Percentiles rank a stretch among this genome's conserved stretches.
phyloP scores from a whole-genome alignment of 2,888 invertebrate genomes.

The Hirudinaria manillensis region DNA sequence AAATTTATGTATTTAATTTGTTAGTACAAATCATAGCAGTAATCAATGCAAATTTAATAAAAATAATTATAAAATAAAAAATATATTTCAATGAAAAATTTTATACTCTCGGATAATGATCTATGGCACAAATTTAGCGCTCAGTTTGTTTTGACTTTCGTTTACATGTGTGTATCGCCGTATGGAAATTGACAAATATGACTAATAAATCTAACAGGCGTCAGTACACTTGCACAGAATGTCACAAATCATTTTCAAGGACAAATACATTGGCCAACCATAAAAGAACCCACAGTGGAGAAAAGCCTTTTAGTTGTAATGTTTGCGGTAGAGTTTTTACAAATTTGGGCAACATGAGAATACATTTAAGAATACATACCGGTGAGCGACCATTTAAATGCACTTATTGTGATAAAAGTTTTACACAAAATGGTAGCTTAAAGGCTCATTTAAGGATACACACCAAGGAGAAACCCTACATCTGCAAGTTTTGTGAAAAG shows the following conservation, averaged over 20 bases:
- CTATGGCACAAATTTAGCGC: no score
- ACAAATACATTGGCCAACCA: slow-evolving; percentile 15
- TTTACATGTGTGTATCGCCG: no score
- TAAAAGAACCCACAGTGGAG: slow-evolving; percentile 24
- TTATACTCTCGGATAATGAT: no score
- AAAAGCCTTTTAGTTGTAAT: slow-evolving; percentile 21
- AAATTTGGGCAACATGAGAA: slow-evolving; percentile 24
- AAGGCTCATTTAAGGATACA: slow-evolving; percentile 38
- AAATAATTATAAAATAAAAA: no score
- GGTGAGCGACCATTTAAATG: slow-evolving; percentile 39
- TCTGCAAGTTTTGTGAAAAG: slow-evolving; percentile 26
- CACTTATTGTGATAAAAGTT: slow-evolving; percentile 35
- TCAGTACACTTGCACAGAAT: slow-evolving; percentile 16
- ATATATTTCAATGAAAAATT: no score
- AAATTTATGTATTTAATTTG: no score
- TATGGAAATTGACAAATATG: no score
- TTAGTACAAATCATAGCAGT: no score
- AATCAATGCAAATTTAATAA: no score
- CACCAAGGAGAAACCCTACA: slow-evolving; percentile 36
- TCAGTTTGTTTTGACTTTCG: no score
- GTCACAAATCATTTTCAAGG: slow-evolving; percentile 20
- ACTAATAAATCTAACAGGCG: slow-evolving; percentile 1
- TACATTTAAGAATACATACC: slow-evolving; percentile 37
- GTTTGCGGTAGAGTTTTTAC: slow-evolving; percentile 23
- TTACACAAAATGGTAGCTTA: slow-evolving; percentile 37